A percentile compares a stretch with the other conserved stretches of the same genome.
Conservation (phyloP, 2,888 invertebrate genomes). For the Drosophila multiciliata region DNA sequence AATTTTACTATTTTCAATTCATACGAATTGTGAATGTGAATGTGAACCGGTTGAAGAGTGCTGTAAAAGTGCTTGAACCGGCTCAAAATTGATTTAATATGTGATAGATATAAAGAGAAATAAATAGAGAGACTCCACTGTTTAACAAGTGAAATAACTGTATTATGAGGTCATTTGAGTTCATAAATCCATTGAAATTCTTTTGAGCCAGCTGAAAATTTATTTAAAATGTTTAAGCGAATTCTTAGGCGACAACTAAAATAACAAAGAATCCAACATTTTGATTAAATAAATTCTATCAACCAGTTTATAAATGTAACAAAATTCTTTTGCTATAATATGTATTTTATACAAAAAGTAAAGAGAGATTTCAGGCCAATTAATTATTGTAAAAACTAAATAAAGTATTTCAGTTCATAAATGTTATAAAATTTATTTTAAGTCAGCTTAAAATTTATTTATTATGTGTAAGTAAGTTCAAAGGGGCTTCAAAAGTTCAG, state of each 20-base stretch:
- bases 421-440: too few species aligned
- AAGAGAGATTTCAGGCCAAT: background rate
- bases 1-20: slow-evolving; percentile 6
- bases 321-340: background rate
- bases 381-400: too few species aligned
- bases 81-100: background rate
- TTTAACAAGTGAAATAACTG: background rate
- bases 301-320: background rate
- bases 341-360: background rate
- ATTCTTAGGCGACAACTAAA: background rate
- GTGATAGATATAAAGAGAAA: background rate
- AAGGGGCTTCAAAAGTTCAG: background rate
- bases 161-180: background rate
- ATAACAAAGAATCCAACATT: background rate
- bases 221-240: too few species aligned
- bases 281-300: background rate
- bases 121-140: background rate
- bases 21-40: background rate
- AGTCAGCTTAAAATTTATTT: too few species aligned
- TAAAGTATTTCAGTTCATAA: too few species aligned
- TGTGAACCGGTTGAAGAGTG: slow-evolving; percentile 4
- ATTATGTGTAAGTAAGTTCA: background rate
- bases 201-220: background rate
- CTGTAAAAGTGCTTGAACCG: background rate
- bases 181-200: background rate